A percentile compares a stretch with the other conserved stretches of the same genome.
phyloP scores from a whole-genome alignment of 35 echinoderm and acorn worm species.

The Diadema setosum region DNA sequence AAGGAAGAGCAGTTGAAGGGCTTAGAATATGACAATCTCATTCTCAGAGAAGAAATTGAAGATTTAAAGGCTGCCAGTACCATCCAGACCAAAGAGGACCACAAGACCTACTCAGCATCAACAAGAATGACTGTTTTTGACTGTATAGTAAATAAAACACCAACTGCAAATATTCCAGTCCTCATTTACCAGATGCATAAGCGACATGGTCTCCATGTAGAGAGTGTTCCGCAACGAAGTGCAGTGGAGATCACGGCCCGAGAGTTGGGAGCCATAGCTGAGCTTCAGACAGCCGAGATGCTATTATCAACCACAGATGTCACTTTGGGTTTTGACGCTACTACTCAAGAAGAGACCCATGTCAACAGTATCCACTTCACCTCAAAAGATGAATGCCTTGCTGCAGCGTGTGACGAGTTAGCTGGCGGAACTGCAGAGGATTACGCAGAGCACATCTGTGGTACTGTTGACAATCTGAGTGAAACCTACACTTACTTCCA shows the following conservation, averaged over 20 bases:
- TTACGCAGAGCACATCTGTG: constrained; percentile 14
- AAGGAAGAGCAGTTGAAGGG: constrained; percentile 14
- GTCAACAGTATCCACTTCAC: constrained; percentile 56
- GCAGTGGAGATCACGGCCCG: constrained; percentile 46
- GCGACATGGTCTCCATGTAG: constrained; percentile 2
- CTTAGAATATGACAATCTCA: constrained; percentile 39
- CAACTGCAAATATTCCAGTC: constrained; percentile 45
- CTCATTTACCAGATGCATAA: not conserved
- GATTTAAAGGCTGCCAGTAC: constrained; percentile 15
- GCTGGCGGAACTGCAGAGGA: constrained; percentile 12
- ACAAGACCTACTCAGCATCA: constrained; percentile 22
- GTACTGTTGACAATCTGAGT: constrained; percentile 2
- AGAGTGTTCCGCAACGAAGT: constrained; percentile 46
- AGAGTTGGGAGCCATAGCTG: constrained; percentile 46
- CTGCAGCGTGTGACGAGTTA: constrained; percentile 11
- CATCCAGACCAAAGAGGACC: not conserved
- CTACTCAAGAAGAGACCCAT: constrained; percentile 38
- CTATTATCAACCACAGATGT: constrained; percentile 15
- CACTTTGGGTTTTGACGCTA: constrained; percentile 43
- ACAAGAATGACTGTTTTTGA: constrained; percentile 54
- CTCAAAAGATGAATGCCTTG: not conserved
- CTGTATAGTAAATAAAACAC: constrained; percentile 41
- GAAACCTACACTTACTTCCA: constrained; percentile 22
- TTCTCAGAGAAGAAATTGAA: constrained; percentile 36
- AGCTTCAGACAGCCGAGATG: constrained; percentile 31